A percentile compares a stretch with the other conserved stretches of the same genome.
These are phyloP conservation scores for Camelus bactrianus DNA, from an alignment of 2,113 vertebrate genomes.

Conservation along the genomic window DNA sequence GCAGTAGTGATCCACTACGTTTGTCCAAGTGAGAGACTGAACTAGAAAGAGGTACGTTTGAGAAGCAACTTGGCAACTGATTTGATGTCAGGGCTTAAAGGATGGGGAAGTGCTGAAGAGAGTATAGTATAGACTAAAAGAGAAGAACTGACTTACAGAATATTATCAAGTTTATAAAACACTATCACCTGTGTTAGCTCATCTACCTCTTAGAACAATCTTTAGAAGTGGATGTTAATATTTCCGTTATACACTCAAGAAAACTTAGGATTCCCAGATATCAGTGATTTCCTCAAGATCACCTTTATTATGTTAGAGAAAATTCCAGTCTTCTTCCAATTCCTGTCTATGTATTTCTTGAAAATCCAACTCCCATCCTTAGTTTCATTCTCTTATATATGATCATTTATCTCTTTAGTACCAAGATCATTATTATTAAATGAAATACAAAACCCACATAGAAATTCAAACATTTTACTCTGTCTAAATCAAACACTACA, in stretches of 20 bases:
- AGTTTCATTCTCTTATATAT: neutral
- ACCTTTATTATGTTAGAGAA: neutral
- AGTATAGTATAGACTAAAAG: neutral
- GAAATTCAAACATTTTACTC: neutral
- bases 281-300: neutral
- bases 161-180: neutral
- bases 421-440: neutral
- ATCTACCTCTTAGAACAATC: neutral
- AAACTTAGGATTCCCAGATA: neutral
- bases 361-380: neutral
- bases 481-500: conserved; percentile 14
- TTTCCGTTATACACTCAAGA: neutral
- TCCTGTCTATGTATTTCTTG: neutral
- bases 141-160: neutral
- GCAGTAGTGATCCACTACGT: neutral
- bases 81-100: neutral
- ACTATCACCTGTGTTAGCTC: neutral
- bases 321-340: neutral
- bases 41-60: neutral
- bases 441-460: neutral
- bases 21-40: neutral
- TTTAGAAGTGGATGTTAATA: conserved; percentile 4
- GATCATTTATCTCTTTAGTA: neutral
- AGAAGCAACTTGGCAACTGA: neutral
- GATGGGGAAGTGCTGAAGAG: neutral